Base-by-base conservation (phyloP, 1,140 invertebrate species). In the Drosophila watanabei region DNA sequence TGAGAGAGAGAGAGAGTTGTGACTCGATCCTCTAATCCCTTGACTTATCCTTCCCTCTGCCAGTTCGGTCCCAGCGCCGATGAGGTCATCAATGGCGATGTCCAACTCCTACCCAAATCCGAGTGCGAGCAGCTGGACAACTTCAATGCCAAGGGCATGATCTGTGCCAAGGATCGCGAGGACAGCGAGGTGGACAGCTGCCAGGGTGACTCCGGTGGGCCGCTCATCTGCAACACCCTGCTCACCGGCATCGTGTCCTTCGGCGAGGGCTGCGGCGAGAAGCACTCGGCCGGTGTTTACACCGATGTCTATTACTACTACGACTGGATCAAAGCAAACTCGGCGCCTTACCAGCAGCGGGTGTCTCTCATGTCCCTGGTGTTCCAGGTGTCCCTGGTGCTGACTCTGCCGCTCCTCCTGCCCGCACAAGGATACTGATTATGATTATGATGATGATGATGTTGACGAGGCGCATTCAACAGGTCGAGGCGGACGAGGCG, bases 261-360 rank as follows among this genome's bases (percentile, higher is more conserved):
- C 75, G 96, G 96, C 0, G 94, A 93, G 30, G 93, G 94, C 60
- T 97, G 96, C 82, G 96, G 95, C 4, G 94, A 95, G 70, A 92
- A 94, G 1, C 94, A 94, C 3, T 95, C 93, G 71, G 96, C 97
- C 0, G 97, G 97, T 0, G 95, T 97, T 10, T 97, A 97, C 80
- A 95, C 96, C 0, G 94, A 95, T 70, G 95, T 97, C 0, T 93
- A 94, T 3, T 60, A 93, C 14, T 96, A 94, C 76, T 45, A 94
- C 0, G 93, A 95, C 3, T 95, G 94, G 94, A 93, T 95, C 13
- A 2, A 5, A 5, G 8, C 10, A 0, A 78, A 77, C 39, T 14
- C 35, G 2, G 62, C 20, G 20, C 6, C n/a, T n/a, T n/a, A 1
- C n/a, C 16, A 3, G 18, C 28, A 11, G 2, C 10, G 1, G 18